A percentile compares a stretch with the other conserved stretches of the same genome.
These are phyloP conservation scores for Equus przewalskii DNA, from an alignment of 2,113 vertebrate species.

Conservation along the genomic window DNA sequence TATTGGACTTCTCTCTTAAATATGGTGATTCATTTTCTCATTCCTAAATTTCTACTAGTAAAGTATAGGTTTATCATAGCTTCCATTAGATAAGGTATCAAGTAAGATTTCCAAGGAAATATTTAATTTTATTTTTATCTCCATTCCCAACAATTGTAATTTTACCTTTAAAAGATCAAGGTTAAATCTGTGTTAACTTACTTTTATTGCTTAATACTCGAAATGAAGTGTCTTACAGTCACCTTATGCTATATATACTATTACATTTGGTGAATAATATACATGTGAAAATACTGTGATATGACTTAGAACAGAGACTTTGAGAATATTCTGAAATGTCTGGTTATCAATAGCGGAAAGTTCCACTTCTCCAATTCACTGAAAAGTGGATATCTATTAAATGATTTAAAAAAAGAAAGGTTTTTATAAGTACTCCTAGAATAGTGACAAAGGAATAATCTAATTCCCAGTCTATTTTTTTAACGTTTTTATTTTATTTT, in stretches of 20 bases:
- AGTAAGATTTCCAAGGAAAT: constrained; percentile 15
- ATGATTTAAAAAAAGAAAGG: neutral
- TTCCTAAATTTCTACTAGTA: neutral
- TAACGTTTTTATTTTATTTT: neutral
- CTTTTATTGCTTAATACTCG: neutral
- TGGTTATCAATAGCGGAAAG: neutral
- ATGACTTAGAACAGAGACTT: neutral
- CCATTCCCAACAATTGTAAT: neutral
- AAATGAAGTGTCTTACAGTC: neutral
- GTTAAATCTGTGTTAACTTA: neutral
- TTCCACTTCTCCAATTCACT: neutral
- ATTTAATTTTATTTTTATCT: constrained; percentile 13
- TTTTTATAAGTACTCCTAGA: neutral
- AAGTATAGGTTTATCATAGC: neutral
- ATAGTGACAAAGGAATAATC: neutral
- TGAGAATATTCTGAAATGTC: constrained; percentile 18
- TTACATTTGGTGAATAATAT: neutral
- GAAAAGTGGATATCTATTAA: neutral
- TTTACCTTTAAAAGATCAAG: neutral
- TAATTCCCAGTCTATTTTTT: neutral
- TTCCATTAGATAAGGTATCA: neutral
- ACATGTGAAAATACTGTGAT: neutral
- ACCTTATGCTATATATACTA: neutral
- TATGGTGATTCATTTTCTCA: neutral
- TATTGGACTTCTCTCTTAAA: constrained; percentile 17